Base-by-base conservation (phyloP, 2,888 invertebrate genomes). In the Macrophya annulata region DNA sequence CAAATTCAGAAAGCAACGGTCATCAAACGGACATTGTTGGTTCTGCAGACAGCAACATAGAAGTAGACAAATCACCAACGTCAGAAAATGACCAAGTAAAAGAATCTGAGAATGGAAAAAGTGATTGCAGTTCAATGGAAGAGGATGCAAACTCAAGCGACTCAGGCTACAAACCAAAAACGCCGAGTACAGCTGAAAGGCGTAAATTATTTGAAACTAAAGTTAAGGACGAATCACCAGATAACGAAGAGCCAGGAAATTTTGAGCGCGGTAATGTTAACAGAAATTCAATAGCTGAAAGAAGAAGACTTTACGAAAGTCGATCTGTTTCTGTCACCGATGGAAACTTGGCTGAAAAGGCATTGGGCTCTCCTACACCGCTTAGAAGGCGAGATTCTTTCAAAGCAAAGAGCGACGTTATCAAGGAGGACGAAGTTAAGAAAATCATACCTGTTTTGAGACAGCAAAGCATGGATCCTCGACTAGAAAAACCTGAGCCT, bases 161-260 rank as follows among this genome's bases (percentile, higher is more conserved):
- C 87, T 96, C 96, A 0, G 96, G 96, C 15, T 96, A 96, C 90
- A 94, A 96, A 82, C 96, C 96, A 0, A 96, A 96, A 92, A 97
- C 97, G 0, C 96, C 97, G 0, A 96, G 97, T 89, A 97, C 97
- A 0, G 97, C 97, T 0, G 97, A 97, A 90, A 94, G 97, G n/a
- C 94, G 97, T 89, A 97, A 96, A 94, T 93, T 97, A 89, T 96
- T 96, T 90, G 97, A 97, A 89, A 93, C 90, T 9, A 93, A 93
- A 87, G 89, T 90, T 0, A 93, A 93, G 85, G 93, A 96, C 88
- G 94, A 94, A 45, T 94, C 94, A 0, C 95, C 95, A 0, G 94
- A 95, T 88, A 94, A 94, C 83, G 94, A 94, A 85, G 94, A 94
- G 40, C 90, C 93, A 1, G 94, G 93, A 9, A 94, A 94, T 88